phyloP scores from a whole-genome alignment of 92 coral and sea anemone species.

The Plumapathes pennacea region DNA sequence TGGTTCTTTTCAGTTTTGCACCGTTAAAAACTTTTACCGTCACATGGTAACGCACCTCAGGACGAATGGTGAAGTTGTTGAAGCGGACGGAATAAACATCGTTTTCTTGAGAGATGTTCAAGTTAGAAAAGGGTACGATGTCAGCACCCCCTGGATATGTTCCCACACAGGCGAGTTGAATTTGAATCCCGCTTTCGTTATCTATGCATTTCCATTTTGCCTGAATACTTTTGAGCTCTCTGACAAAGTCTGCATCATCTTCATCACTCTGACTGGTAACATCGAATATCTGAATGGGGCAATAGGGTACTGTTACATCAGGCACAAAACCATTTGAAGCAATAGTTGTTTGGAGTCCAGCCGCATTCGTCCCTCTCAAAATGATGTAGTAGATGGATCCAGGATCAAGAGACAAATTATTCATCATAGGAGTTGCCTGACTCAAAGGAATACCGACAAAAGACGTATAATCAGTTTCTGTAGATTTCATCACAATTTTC shows the following conservation, averaged over 20 bases:
- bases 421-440: constrained; percentile 78
- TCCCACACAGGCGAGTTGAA: constrained; percentile 73
- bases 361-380: constrained; percentile 84
- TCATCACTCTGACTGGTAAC: constrained; percentile 44
- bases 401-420: constrained; percentile 54
- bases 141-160: constrained; percentile 81
- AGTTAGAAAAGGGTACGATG: constrained; percentile 26
- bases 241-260: constrained; percentile 75
- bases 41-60: constrained; percentile 78
- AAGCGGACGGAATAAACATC: constrained; percentile 41
- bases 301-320: constrained; percentile 68
- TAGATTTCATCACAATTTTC: constrained; percentile 47
- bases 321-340: constrained; percentile 76
- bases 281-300: constrained; percentile 56
- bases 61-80: constrained; percentile 36
- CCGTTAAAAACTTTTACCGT: constrained; percentile 87
- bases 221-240: constrained; percentile 59
- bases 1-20: constrained; percentile 55
- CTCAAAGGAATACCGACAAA: constrained; percentile 64
- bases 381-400: constrained; percentile 65
- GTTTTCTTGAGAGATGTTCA: constrained; percentile 18
- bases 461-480: constrained; percentile 47
- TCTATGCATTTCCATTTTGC: constrained; percentile 78
- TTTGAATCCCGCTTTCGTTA: constrained; percentile 67
- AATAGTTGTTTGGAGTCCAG: constrained; percentile 58